A percentile compares a stretch with the other conserved stretches of the same genome.
phyloP scores from a whole-genome alignment of 2,113 vertebrate species.

The Neofelis nebulosa region DNA sequence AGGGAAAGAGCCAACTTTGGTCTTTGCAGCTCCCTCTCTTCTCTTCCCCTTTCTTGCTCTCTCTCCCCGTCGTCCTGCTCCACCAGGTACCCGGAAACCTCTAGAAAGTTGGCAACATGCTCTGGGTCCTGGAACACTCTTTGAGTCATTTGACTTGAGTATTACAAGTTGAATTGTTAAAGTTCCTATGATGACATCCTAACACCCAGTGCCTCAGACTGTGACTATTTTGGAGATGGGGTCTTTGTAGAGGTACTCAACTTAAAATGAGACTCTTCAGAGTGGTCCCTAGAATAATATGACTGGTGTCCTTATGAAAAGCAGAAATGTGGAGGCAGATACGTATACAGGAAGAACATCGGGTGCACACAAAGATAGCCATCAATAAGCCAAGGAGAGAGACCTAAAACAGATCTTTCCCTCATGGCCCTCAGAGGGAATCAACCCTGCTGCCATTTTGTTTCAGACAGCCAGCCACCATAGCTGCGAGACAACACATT shows the following conservation, averaged over 20 bases:
- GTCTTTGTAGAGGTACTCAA: not conserved
- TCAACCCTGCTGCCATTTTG: not conserved
- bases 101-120: not conserved
- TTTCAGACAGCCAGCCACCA: not conserved
- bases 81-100: not conserved
- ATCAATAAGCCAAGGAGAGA: not conserved
- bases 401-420: not conserved
- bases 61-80: not conserved
- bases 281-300: not conserved
- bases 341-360: not conserved
- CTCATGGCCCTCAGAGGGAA: not conserved
- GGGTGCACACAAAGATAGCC: not conserved
- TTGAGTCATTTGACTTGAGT: not conserved
- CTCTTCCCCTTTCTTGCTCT: not conserved
- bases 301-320: not conserved
- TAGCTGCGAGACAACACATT: not conserved
- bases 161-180: not conserved
- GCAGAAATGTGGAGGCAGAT: not conserved
- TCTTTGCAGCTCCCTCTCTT: not conserved
- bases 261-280: not conserved
- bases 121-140: not conserved
- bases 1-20: slow-evolving; percentile 29
- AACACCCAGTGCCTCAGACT: not conserved
- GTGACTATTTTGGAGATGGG: not conserved
- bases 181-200: not conserved